phyloP scores from a whole-genome alignment of 2,888 invertebrate species.

The Helleia helle region DNA sequence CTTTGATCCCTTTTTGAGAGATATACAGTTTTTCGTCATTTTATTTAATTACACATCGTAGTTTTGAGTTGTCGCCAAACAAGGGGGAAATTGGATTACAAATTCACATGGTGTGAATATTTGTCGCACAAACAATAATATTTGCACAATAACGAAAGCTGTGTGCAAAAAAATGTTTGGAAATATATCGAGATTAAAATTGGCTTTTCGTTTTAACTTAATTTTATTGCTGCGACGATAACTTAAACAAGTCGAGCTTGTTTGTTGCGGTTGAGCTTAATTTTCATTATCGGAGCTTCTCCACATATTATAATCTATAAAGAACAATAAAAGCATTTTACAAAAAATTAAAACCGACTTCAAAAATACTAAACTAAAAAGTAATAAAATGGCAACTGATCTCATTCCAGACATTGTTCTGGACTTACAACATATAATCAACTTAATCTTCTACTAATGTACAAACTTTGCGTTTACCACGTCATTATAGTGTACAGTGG shows the following conservation, averaged over 20 bases:
- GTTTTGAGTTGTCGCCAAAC: slow-evolving; percentile 13
- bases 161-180: slow-evolving; percentile 12
- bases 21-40: slow-evolving; percentile 11
- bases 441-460: no score
- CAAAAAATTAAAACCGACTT: no score
- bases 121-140: slow-evolving; percentile 12
- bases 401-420: no score
- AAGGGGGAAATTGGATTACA: slow-evolving; percentile 15
- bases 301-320: no score
- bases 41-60: slow-evolving; percentile 17
- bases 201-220: slow-evolving; percentile 3
- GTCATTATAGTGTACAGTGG: no score
- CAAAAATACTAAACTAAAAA: no score
- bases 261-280: no score
- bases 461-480: no score
- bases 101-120: slow-evolving; percentile 13
- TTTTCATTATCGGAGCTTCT: no score
- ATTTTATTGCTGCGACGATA: background rate
- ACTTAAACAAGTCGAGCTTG: background rate
- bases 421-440: no score
- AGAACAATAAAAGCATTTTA: no score
- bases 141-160: slow-evolving; percentile 10
- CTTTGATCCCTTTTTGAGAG: slow-evolving; percentile 13
- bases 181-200: slow-evolving; percentile 7
- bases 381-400: no score